Base-by-base conservation (phyloP, 2,797 vertebrate species). In the Carcharodon carcharias region DNA sequence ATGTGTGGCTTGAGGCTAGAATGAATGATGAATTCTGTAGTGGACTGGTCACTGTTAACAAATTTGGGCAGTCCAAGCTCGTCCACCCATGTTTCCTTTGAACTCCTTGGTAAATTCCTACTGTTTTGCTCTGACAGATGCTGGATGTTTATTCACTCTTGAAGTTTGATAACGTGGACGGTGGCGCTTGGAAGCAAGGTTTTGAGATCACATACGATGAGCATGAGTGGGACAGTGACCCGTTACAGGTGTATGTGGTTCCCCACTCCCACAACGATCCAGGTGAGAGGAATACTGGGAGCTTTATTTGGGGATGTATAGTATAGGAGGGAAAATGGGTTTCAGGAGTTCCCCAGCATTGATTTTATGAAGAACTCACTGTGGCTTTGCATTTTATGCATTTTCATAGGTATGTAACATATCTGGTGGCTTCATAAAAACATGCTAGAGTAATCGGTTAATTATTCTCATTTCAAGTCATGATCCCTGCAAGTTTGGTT, bases 251-350 rank as follows among this genome's bases (percentile, higher is more conserved):
- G 96, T 99, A 99, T 56, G 99, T 99, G 96, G 98, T 99, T 61
- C 99, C 99, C 0, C 99, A 99, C 96, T 99, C 99, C 0, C 99
- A 99, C 98, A 99, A 99, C 0, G 99, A 99, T 97, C 99, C 99
- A 71, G 98, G 98, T 99, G 98, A 98, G 97, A 96, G 93, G 63
- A 45, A 67, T 5, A 8, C 61, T 26, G 21, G 26, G 63, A 92
- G 18, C 40, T 45, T 18, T 45, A 45, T 45, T 45, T 11, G 31
- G 11, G 35, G 8, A 31, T 0, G 8, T 71, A 71, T 71, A 71
- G 5, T 6, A 23, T 26, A 5, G 6, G 26, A 28, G 73, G 73
- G 3, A 4, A 45, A 50, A 50, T 85, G 14, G 89, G 40, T 11
- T 67, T 93, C 21, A 0, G 18, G n/a, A 9, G n/a, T 67, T 4